phyloP scores from a whole-genome alignment of 1,140 invertebrate genomes.

The Zaprionus gabonicus region DNA sequence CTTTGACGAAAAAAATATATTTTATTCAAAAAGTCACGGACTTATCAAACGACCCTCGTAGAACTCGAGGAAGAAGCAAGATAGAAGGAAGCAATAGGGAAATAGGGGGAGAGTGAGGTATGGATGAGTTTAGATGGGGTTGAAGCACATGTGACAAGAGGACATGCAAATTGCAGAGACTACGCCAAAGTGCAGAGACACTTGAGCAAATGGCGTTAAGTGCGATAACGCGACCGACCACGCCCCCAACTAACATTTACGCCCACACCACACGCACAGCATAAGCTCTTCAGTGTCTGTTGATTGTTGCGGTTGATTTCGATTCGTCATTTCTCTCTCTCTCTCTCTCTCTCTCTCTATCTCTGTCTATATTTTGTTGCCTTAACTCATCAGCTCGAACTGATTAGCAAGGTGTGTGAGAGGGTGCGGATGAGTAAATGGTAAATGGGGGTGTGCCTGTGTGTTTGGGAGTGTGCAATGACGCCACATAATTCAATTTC shows the following conservation, averaged over 20 bases:
- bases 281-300: not conserved
- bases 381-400: slow-evolving; percentile 16
- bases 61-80: not conserved
- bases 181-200: slow-evolving; percentile 64
- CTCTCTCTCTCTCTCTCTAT: not conserved
- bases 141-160: slow-evolving; percentile 38
- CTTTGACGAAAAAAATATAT: too few species aligned
- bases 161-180: slow-evolving; percentile 57
- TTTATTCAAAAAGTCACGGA: too few species aligned
- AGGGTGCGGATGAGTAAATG: slow-evolving; percentile 9
- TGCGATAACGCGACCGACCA: slow-evolving; percentile 52
- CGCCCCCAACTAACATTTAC: slow-evolving; percentile 22
- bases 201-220: slow-evolving; percentile 63
- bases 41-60: too few species aligned
- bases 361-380: not conserved
- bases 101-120: too few species aligned
- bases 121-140: not conserved
- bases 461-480: slow-evolving; percentile 13
- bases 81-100: not conserved
- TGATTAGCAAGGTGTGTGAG: slow-evolving; percentile 36
- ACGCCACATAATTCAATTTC: slow-evolving; percentile 48
- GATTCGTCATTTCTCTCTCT: slow-evolving; percentile 17
- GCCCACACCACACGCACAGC: not conserved
- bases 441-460: slow-evolving; percentile 1
- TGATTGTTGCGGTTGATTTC: slow-evolving; percentile 36